These are phyloP conservation scores for Pimpla rufipes DNA, from an alignment of 2,888 invertebrate genomes.

Conservation along the genomic window DNA sequence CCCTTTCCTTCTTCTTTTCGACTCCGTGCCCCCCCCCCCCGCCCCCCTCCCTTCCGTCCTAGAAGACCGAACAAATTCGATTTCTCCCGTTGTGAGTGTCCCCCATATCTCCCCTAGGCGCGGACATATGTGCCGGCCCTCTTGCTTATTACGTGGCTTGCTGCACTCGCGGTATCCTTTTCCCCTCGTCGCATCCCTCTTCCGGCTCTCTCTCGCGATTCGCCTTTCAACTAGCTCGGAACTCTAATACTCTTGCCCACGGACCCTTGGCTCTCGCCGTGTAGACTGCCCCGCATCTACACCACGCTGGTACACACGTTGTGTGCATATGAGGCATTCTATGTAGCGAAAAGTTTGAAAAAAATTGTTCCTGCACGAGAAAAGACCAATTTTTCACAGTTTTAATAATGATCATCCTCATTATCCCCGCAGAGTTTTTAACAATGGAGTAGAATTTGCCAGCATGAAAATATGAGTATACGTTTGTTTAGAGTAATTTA, in stretches of 20 bases:
- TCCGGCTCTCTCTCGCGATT: slow-evolving; percentile 3
- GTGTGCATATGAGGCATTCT: background rate
- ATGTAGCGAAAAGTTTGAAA: background rate
- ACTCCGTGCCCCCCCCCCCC: background rate
- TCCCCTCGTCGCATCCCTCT: slow-evolving; percentile 1
- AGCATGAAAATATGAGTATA: too few relatives aligned
- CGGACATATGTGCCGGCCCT: slow-evolving; percentile 53
- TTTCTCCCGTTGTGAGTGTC: slow-evolving; percentile 26
- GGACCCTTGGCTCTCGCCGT: slow-evolving; percentile 36
- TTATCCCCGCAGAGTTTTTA: too few relatives aligned
- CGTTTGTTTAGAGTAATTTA: too few relatives aligned
- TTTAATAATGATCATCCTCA: too few relatives aligned
- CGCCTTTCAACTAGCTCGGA: slow-evolving; percentile 46
- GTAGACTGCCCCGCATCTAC: slow-evolving; percentile 6
- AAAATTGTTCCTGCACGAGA: too few relatives aligned
- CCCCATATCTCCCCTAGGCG: slow-evolving; percentile 19
- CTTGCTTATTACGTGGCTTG: slow-evolving; percentile 54
- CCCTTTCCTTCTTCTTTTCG: slow-evolving; percentile 20
- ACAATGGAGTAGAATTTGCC: too few relatives aligned
- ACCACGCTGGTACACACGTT: background rate
- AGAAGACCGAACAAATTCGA: slow-evolving; percentile 52
- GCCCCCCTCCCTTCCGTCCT: background rate
- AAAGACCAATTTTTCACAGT: too few relatives aligned
- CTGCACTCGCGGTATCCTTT: slow-evolving; percentile 28
- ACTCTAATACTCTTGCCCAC: slow-evolving; percentile 27